Base-by-base conservation (phyloP, 2,113 vertebrate species). In the Hyperoodon ampullatus region DNA sequence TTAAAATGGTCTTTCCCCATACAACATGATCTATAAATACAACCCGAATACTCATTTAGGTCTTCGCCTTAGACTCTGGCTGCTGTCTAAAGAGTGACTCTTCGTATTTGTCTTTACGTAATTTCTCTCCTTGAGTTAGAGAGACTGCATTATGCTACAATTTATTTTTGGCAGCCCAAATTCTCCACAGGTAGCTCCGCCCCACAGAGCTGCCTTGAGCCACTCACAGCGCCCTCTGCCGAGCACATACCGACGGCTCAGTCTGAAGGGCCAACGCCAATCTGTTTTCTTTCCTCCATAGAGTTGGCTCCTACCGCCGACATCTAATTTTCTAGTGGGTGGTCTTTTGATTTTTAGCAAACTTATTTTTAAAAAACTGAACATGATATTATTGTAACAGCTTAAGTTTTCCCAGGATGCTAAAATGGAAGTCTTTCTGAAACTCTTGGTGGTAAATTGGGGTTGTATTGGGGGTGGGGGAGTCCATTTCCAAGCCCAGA, bases 341-440 rank as follows among this genome's bases (percentile, higher is more conserved):
- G 55, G 19, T 58, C 55, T 21, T 58, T 58, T 58, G 18, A 77
- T 65, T 90, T 74, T 42, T 66, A 90, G 47, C 13, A 81, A 78
- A 88, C 1, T 44, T 70, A 28, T 77, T 61, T 19, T 11, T 16
- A 28, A 75, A 47, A 63, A 55, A 7, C 10, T 47, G 30, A 84
- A 47, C 13, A 75, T 75, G 33, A 11, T 47, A 18, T 24, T 55
- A 88, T 42, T 83, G 23, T 65, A 61, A 84, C 13, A 8, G 28
- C 28, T 95, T 53, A 44, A 53, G 30, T 97, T 95, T 92, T 42
- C 33, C 75, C 47, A 21, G 24, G 33, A 71, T 39, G n/a, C 24
- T 81, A 90, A 93, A 96, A 82, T 58, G 21, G n/a, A 90, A 91
- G 33, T 74, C 58, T 87, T 91, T 53, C 82, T 61, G 87, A 94